Percentiles rank a stretch among this genome's conserved stretches.
Conservation (phyloP, 2,888 invertebrate species). For the Tineola bisselliella region DNA sequence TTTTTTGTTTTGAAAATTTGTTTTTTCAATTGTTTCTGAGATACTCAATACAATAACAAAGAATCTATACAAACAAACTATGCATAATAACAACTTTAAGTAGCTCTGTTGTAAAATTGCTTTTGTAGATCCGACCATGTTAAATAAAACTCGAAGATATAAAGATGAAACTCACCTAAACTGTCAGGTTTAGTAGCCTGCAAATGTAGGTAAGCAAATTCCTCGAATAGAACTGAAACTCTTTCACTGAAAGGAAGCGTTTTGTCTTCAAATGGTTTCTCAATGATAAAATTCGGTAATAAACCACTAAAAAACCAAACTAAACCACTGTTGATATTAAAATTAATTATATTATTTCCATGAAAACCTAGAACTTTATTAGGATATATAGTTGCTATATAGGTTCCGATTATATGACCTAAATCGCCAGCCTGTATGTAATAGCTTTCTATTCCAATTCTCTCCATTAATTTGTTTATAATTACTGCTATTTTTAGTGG, state of each 20-base stretch:
- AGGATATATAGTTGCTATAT: conserved; percentile 73
- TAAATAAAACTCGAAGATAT: background rate
- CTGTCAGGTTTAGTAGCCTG: conserved; percentile 88
- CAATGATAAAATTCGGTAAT: conserved; percentile 59
- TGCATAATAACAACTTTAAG: too few relatives aligned
- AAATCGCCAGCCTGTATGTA: conserved; percentile 82
- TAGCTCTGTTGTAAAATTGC: background rate
- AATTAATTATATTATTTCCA: conserved; percentile 70
- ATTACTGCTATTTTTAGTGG: conserved; percentile 67
- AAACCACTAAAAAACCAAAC: conserved; percentile 51
- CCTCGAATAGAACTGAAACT: conserved; percentile 41
- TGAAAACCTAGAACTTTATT: conserved; percentile 66
- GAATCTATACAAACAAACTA: too few relatives aligned
- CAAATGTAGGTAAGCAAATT: conserved; percentile 74
- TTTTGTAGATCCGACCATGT: background rate
- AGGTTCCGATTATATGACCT: conserved; percentile 72
- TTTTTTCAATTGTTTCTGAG: too few relatives aligned
- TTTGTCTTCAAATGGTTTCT: conserved; percentile 46
- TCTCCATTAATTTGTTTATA: conserved; percentile 76
- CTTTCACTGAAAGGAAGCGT: conserved; percentile 60
- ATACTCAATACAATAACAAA: too few relatives aligned
- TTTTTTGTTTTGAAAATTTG: too few relatives aligned
- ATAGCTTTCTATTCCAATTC: conserved; percentile 72
- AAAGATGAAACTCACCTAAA: conserved; percentile 60
- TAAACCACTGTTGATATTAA: conserved; percentile 28